Conservation (phyloP, 2,888 invertebrate species). For the Plagodis dolabraria region DNA sequence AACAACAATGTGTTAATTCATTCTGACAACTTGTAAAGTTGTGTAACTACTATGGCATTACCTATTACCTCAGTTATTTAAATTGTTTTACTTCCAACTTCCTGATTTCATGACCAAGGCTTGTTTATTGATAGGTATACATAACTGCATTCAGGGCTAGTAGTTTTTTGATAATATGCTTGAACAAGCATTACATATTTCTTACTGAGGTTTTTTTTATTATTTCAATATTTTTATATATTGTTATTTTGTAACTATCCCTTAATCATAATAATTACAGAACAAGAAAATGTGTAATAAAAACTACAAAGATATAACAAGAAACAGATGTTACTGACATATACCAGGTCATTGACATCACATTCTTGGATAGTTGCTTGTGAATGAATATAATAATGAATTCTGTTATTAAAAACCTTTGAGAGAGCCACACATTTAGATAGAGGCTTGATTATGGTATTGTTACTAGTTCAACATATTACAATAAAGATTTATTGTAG, state of each 20-base stretch:
- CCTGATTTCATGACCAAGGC: conserved; percentile 17
- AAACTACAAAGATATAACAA: neutral
- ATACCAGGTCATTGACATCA: conserved; percentile 25
- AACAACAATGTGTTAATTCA: too few species aligned
- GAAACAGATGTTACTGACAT: conserved; percentile 17
- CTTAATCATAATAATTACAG: neutral
- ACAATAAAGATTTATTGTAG: too few species aligned
- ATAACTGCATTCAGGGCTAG: too few species aligned
- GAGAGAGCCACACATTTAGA: too few species aligned
- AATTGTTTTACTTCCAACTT: conserved; percentile 8
- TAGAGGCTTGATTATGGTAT: too few species aligned
- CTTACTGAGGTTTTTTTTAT: neutral
- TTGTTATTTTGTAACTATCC: neutral
- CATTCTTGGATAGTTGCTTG: conserved; percentile 11
- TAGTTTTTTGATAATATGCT: too few species aligned
- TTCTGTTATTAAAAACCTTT: neutral
- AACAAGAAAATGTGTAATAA: neutral
- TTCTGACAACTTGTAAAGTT: too few species aligned
- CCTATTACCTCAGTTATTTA: too few species aligned
- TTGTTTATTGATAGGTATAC: conserved; percentile 3
- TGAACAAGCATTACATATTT: too few species aligned
- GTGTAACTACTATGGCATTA: too few species aligned
- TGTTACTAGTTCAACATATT: too few species aligned
- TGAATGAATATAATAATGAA: conserved; percentile 4
- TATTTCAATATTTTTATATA: neutral